A percentile compares a stretch with the other conserved stretches of the same genome.
Conservation (phyloP, 2,888 invertebrate genomes). For the Clostera curtula region DNA sequence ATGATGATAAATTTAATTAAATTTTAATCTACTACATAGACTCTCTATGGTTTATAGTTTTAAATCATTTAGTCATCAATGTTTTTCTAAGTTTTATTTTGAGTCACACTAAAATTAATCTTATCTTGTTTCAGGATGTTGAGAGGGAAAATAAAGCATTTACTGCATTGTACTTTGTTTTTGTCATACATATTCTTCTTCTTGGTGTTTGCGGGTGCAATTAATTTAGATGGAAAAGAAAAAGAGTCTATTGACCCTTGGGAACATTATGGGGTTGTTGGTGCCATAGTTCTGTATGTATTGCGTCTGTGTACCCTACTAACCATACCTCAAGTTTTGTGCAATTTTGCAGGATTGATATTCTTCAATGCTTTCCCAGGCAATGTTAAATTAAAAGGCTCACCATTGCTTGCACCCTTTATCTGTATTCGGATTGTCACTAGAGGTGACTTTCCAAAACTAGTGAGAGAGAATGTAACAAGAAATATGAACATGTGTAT, state of each 20-base stretch:
- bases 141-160: slow-evolving; percentile 83
- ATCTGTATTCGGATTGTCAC: slow-evolving; percentile 96
- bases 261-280: slow-evolving; percentile 85
- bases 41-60: too few relatives aligned
- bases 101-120: too few relatives aligned
- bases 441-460: slow-evolving; percentile 92
- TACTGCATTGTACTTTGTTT: slow-evolving; percentile 85
- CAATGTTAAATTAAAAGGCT: slow-evolving; percentile 90
- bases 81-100: too few relatives aligned
- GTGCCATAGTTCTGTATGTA: slow-evolving; percentile 83
- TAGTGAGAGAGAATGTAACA: slow-evolving; percentile 90
- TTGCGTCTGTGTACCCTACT: slow-evolving; percentile 87
- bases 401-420: slow-evolving; percentile 93
- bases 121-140: slow-evolving; percentile 66
- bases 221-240: slow-evolving; percentile 73
- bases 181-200: slow-evolving; percentile 83
- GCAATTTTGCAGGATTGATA: slow-evolving; percentile 89
- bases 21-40: too few relatives aligned
- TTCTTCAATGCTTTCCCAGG: slow-evolving; percentile 97
- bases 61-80: too few relatives aligned
- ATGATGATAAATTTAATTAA: too few relatives aligned
- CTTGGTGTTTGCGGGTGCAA: slow-evolving; percentile 80
- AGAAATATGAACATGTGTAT: slow-evolving; percentile 91
- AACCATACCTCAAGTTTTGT: slow-evolving; percentile 91
- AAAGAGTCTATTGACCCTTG: slow-evolving; percentile 83